Evolutionary conservation across 1,140 invertebrate genomes (phyloP).

Genomic region (Lanistes nyassanus): DNA sequence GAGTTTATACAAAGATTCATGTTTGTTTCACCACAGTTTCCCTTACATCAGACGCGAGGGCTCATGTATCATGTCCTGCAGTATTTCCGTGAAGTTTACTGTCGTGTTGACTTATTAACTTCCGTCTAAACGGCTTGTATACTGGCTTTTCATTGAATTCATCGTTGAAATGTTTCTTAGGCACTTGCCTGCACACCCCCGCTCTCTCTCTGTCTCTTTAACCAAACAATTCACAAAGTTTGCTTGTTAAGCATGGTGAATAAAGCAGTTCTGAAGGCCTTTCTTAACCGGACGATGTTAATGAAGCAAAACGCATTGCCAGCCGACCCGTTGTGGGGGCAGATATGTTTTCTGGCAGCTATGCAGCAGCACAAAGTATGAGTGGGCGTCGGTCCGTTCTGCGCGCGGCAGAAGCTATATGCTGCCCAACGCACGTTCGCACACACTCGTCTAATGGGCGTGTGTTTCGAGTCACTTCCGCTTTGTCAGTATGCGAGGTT

Average conservation of each 20-base stretch:
- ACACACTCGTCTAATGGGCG: too few species aligned
- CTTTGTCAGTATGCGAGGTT: too few species aligned
- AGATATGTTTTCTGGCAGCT: too few species aligned
- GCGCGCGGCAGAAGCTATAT: not conserved
- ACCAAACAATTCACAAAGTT: not conserved
- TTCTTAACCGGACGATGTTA: too few species aligned
- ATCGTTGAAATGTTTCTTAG: not conserved
- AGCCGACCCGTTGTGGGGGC: too few species aligned
- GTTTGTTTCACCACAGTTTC: too few species aligned
- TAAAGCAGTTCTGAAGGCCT: too few species aligned
- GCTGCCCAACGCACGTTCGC: not conserved
- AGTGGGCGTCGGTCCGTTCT: not conserved
- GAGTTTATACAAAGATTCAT: too few species aligned
- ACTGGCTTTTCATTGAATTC: not conserved
- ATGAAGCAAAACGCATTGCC: too few species aligned
- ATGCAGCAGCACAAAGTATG: not conserved
- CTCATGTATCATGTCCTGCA: not conserved
- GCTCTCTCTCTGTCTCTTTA: conserved; percentile 1
- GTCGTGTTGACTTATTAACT: not conserved
- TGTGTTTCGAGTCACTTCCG: too few species aligned
- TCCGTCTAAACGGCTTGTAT: not conserved
- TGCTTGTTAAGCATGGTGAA: too few species aligned
- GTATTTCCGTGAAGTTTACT: not conserved
- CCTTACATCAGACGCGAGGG: too few species aligned
- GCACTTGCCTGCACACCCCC: not conserved